phyloP scores from a whole-genome alignment of 2,113 vertebrate genomes.

The Heterotis niloticus region DNA sequence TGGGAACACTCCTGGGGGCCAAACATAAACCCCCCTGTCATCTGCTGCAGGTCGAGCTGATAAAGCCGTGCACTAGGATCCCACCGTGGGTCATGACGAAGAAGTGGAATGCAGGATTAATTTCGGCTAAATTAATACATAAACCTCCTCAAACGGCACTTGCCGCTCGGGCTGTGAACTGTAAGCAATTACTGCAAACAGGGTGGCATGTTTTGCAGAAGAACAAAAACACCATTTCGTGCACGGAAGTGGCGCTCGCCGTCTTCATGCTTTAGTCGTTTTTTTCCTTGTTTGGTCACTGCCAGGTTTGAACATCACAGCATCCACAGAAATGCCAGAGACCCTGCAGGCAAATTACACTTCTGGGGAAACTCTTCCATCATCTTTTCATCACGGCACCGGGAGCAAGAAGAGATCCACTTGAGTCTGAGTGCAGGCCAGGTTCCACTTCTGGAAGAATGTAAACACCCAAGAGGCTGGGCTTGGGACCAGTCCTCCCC shows the following conservation, averaged over 20 bases:
- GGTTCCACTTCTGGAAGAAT: slow-evolving; percentile 30
- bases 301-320: neutral
- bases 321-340: slow-evolving; percentile 1
- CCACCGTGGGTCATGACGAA: neutral
- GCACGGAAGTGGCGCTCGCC: neutral
- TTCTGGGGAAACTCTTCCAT: slow-evolving; percentile 9
- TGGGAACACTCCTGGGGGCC: neutral
- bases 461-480: slow-evolving; percentile 35
- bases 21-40: neutral
- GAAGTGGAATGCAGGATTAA: neutral
- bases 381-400: slow-evolving; percentile 14
- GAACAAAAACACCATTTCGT: too few relatives aligned
- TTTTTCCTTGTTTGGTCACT: neutral
- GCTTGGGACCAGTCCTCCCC: slow-evolving; percentile 11
- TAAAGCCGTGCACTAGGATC: neutral
- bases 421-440: neutral
- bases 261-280: too few relatives aligned
- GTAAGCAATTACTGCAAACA: neutral
- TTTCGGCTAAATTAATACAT: neutral
- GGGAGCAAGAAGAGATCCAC: neutral
- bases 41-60: neutral
- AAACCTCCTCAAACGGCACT: neutral
- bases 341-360: neutral
- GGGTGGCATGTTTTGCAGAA: too few relatives aligned
- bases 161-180: neutral